Evolutionary conservation across 2,797 vertebrate species (phyloP), one percentile per base, ranked within the genome.

Genomic region (Cyclura pinguis): DNA sequence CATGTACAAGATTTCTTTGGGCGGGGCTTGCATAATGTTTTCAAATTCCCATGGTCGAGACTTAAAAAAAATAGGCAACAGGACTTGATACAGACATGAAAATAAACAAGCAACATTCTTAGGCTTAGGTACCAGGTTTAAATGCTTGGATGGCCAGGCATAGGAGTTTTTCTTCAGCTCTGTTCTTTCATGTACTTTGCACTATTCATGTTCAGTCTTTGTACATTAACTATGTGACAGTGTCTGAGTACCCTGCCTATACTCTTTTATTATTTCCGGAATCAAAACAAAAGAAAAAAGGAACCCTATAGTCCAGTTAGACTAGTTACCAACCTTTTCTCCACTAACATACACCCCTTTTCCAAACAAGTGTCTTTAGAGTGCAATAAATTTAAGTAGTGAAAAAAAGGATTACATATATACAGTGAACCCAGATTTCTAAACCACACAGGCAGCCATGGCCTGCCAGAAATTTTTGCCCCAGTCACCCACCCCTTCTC

Each of bases 361-460:
- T 22, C 14, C 12, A 13, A 73, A 38, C 14, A 62, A 62, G 38
- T 57, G 42, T 72, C 10, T 83, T 82, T 24, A 50, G 5, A 35
- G 18, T 32, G 3, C 35, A 55, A 55, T 35, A 55, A 52, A 29
- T 4, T 38, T 64, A 87, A 18, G 27, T 24, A 32, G 64, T 52
- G 47, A 72, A 72, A 64, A 86, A 86, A 38, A 52, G 32, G 16
- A 22, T 3, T 18, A 67, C 52, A 72, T 38, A 82, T 87, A 82
- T 91, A 88, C 88, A 93, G 86, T 86, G 88, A 88, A 38, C 67
- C 80, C 90, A 90, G 76, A 93, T 6, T 88, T 89, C 88, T 9
- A 32, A 85, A 14, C 22, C 7, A 69, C 27, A 69, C 9, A 10
- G 67, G 27, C 27, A 69, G 22, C 9, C 22, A 67, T 27, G 62